Evolutionary conservation across 2,888 invertebrate species (phyloP).

Genomic region (Falcaria lacertinaria): DNA sequence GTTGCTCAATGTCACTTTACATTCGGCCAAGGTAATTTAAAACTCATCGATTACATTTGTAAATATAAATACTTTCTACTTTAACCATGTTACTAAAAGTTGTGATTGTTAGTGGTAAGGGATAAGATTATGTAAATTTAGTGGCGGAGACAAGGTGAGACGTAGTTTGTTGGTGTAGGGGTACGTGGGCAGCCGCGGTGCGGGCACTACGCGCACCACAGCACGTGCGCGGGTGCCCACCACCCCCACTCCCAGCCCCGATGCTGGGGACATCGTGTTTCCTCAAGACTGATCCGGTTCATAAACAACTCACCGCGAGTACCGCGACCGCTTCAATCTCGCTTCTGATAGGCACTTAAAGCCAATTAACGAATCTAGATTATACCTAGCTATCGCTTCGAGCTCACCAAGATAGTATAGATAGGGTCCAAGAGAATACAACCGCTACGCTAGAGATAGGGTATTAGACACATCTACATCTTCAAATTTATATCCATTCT

Average conservation of each 20-base stretch:
- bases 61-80: slow-evolving; percentile 10
- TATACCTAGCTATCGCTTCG: no score
- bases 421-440: no score
- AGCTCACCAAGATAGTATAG: no score
- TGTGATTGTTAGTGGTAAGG: no score
- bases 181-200: slow-evolving; percentile 28
- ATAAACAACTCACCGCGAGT: background rate
- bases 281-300: slow-evolving; percentile 42
- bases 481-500: no score
- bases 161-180: slow-evolving; percentile 44
- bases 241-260: slow-evolving; percentile 17
- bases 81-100: slow-evolving; percentile 11
- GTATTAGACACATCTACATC: no score
- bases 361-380: no score
- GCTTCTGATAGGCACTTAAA: background rate
- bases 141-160: no score
- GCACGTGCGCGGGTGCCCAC: slow-evolving; percentile 13
- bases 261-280: slow-evolving; percentile 32
- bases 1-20: slow-evolving; percentile 89
- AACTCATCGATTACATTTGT: slow-evolving; percentile 2
- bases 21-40: slow-evolving; percentile 85
- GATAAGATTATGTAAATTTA: no score
- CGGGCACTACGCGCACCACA: slow-evolving; percentile 12
- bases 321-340: background rate
- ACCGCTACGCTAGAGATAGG: no score